Base-by-base conservation (phyloP, 2,797 vertebrate genomes). In the Alfaro cultratus region DNA sequence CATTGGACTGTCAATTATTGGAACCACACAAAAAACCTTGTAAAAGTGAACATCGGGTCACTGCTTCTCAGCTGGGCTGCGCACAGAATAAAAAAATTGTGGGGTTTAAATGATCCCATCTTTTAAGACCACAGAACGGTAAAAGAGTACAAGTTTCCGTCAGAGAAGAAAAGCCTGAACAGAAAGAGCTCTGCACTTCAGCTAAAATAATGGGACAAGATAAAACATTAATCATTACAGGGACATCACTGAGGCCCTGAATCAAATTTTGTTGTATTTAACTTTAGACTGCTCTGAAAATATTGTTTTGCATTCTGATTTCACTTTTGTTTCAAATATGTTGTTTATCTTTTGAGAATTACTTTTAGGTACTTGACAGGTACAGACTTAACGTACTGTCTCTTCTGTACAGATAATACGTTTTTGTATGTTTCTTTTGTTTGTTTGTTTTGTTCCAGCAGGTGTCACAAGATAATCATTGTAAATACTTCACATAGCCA, bases 401-500 rank as follows among this genome's bases (percentile, higher is more conserved):
- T 62, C 51, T 71, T 57, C 57, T 81, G 74, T 78, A 81, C 39
- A 76, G 15, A 34, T 31, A 6, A 64, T n/a, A 76, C 43, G 15
- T 62, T 80, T 87, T 83, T 73, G 31, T 78, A 62, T 71, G 23
- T 76, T 1, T 13, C 16, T 6, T 53, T 8, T 51, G 57, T 41
- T 43, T 23, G 7, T 26, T 43, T 23, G 7, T 26, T 73, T 64
- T n/a, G 23, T 76, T 13, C 18, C 29, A 78, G 41, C 13, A 83
- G 23, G 16, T 16, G 45, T 67, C 12, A 43, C 41, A 73, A n/a
- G 57, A 34, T 31, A 51, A 41, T 75, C 49, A 53, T 1, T 89
- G 76, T 85, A 83, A 29, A 84, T 83, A 81, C 70, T 74, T 2
- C 46, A 53, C 80, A 60, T 82, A 82, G 80, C 47, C 41, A 82